These are phyloP conservation scores for Cygnus buccinator DNA, from an alignment of 2,113 vertebrate species.

Conservation along the genomic window DNA sequence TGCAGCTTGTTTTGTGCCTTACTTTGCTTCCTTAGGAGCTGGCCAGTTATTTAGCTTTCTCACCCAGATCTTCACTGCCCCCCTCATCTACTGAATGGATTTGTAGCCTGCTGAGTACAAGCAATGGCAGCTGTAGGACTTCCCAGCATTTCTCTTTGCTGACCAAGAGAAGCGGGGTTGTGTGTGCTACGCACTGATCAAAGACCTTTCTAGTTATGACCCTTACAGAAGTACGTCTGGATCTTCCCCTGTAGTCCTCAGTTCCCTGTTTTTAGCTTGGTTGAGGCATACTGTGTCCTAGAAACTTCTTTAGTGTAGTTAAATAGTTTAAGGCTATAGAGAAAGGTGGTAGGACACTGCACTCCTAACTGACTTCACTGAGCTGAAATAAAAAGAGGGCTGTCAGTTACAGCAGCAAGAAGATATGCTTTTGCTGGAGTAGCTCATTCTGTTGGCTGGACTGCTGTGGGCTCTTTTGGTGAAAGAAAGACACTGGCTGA, in stretches of 20 bases:
- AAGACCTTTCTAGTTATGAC: neutral
- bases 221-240: neutral
- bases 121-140: neutral
- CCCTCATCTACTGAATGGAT: neutral
- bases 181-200: neutral
- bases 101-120: neutral
- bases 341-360: neutral
- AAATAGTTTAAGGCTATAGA: neutral
- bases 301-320: neutral
- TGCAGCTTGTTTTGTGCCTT: neutral
- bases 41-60: neutral
- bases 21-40: neutral
- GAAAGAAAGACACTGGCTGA: conserved; percentile 27
- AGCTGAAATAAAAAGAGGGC: neutral
- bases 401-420: neutral
- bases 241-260: rapidly evolving
- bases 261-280: neutral
- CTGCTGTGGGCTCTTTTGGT: neutral
- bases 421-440: neutral
- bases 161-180: neutral
- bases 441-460: neutral
- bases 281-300: neutral
- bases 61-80: neutral
- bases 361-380: neutral
- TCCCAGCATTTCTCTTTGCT: neutral